Base-by-base conservation (phyloP, 2,113 vertebrate species). In the Elephantulus edwardii region DNA sequence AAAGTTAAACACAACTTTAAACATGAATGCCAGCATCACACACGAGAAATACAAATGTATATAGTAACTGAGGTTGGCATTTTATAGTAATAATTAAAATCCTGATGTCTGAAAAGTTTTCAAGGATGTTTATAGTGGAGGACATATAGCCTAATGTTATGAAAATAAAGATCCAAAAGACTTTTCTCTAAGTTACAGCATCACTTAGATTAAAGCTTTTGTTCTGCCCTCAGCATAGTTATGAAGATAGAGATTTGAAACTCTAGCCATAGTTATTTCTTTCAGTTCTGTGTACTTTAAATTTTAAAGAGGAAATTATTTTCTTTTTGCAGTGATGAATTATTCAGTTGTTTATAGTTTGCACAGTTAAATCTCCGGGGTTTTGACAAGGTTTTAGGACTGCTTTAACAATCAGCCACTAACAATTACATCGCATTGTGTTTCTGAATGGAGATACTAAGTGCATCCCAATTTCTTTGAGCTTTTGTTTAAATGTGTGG, bases 331-430 rank as follows among this genome's bases (percentile, higher is more conserved):
- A 56, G 5, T 50, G 38, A 94, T 71, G 40, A 93, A 64, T 85
- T 88, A 89, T 90, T 89, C 40, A 89, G 20, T 85, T 89, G 40
- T 78, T 93, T 89, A 72, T 66, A 56, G 12, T 70, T 68, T 46
- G 35, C 8, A 6, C 9, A 24, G 12, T 68, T 48, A 82, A 84
- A 78, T 74, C 20, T 87, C 86, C 71, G 8, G 30, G 20, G 74
- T 83, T 88, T 82, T 88, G 86, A 93, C 7, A 87, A 90, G 42
- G 14, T 66, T 89, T 91, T 89, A 85, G 82, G 88, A 91, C 2
- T 2, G 50, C 33, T 50, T 83, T 83, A 86, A 48, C 14, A 66
- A 75, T 62, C 56, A 75, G 54, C 54, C 35, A 38, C 72, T 50
- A 68, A 86, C 8, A 68, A 50, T 74, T 62, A 64, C 38, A 28